These are phyloP conservation scores for Gavia stellata DNA, from an alignment of 2,113 vertebrate species.

Conservation along the genomic window DNA sequence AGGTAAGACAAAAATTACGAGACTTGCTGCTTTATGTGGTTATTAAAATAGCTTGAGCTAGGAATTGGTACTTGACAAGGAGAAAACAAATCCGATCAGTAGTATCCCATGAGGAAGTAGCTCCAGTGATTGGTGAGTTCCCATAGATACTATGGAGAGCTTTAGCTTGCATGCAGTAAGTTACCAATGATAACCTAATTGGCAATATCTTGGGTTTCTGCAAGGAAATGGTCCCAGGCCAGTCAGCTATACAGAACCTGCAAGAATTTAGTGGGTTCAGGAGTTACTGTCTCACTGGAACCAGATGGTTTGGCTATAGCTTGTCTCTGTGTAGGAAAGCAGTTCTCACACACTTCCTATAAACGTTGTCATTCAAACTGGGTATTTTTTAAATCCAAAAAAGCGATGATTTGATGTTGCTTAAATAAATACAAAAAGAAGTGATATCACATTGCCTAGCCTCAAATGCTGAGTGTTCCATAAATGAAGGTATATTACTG, in stretches of 20 bases:
- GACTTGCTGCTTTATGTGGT: background rate
- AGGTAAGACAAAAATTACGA: background rate
- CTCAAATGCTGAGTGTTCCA: background rate
- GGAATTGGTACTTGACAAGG: background rate
- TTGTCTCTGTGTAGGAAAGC: slow-evolving; percentile 50
- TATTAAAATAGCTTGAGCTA: background rate
- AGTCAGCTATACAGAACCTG: background rate
- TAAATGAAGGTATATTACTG: background rate
- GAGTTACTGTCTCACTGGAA: slow-evolving; percentile 30
- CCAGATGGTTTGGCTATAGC: slow-evolving; percentile 53
- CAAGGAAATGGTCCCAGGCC: background rate
- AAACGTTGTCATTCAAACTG: slow-evolving; percentile 48
- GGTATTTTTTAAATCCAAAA: background rate
- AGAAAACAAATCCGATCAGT: background rate
- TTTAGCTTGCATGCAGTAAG: background rate
- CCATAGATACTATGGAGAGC: background rate
- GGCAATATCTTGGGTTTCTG: background rate
- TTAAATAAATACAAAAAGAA: background rate
- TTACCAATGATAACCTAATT: background rate
- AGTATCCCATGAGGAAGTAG: background rate
- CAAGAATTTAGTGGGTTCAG: slow-evolving; percentile 12
- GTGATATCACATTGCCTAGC: background rate
- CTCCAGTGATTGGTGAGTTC: background rate
- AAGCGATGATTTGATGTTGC: background rate
- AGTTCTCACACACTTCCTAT: slow-evolving; percentile 48